phyloP scores from a whole-genome alignment of 2,888 invertebrate species.

The Oxycera nigricornis region DNA sequence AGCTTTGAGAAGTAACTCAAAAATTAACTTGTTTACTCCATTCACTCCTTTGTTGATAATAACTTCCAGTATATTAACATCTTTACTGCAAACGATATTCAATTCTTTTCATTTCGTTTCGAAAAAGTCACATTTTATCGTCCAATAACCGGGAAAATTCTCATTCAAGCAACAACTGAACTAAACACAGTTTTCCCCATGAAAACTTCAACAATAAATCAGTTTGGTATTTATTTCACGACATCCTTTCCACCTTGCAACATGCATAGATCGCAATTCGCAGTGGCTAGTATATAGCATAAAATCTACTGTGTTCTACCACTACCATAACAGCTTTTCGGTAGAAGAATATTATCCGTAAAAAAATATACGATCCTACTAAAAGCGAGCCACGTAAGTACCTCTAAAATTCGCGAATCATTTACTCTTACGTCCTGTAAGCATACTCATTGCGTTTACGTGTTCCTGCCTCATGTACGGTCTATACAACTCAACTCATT shows the following conservation, averaged over 20 bases:
- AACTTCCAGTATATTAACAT: background rate
- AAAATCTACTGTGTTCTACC: no score
- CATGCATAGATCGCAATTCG: no score
- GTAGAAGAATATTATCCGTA: background rate
- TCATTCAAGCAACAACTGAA: background rate
- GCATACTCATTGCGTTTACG: background rate
- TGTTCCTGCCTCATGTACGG: background rate
- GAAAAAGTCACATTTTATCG: background rate
- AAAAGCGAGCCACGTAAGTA: constrained; percentile 25
- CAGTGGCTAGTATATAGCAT: no score
- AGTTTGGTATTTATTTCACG: background rate
- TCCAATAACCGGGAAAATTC: background rate
- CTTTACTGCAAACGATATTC: background rate
- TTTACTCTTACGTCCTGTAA: constrained; percentile 9
- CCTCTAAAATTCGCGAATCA: constrained; percentile 30
- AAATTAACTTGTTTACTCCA: no score
- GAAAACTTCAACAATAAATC: constrained; percentile 11
- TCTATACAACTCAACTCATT: no score
- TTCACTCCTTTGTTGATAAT: no score
- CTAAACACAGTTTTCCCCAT: background rate
- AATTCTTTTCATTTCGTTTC: background rate
- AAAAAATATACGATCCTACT: constrained; percentile 12
- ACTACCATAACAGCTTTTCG: no score
- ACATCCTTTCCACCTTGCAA: background rate
- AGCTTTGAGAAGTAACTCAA: no score